Evolutionary conservation across 2,797 vertebrate species (phyloP), one percentile per base, ranked within the genome.

Genomic region (Semaprochilodus insignis): DNA sequence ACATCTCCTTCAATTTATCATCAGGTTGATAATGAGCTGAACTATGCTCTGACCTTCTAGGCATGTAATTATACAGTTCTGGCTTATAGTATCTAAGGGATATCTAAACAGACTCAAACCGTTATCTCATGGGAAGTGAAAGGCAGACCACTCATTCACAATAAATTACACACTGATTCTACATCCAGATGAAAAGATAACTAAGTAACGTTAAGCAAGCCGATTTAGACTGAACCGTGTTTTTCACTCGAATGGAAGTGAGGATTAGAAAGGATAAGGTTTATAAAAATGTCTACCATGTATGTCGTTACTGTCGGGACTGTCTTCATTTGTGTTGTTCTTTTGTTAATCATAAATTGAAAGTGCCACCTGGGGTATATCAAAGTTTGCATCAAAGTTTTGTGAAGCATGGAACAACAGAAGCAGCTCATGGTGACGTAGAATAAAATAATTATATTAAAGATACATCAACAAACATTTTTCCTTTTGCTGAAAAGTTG

Each of bases 81-180:
- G 36, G 21, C 13, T 40, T 67, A 40, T 0, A 40, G 11, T 3
- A 34, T 31, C 44, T 48, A 48, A 48, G 44, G 10, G 6, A 13
- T 11, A 65, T 65, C 16, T 65, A 31, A 25, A 16, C 13, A 34
- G 27, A 13, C 25, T 4, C 5, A 14, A 6, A 1, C 14, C 54
- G 17, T 19, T 7, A 55, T 72, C 48, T 54, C 44, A 25, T 31
- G 34, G 51, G 57, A 77, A 59, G 62, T 80, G 27, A 70, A 57
- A 54, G 74, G 27, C 63, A 82, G 54, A 52, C 31, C 55, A 48
- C 44, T 74, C 69, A 67, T n/a, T 48, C 70, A 25, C 62, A 81
- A 57, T 62, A 55, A 80, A 36, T 59, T 23, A 70, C 78, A 77
- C 75, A 74, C 54, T 70, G 36, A 2, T 54, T 80, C 23, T 13